Percentiles rank a stretch among this genome's conserved stretches.
These are phyloP conservation scores for Chaenocephalus aceratus DNA, from an alignment of 2,113 vertebrate genomes.

Conservation along the genomic window DNA sequence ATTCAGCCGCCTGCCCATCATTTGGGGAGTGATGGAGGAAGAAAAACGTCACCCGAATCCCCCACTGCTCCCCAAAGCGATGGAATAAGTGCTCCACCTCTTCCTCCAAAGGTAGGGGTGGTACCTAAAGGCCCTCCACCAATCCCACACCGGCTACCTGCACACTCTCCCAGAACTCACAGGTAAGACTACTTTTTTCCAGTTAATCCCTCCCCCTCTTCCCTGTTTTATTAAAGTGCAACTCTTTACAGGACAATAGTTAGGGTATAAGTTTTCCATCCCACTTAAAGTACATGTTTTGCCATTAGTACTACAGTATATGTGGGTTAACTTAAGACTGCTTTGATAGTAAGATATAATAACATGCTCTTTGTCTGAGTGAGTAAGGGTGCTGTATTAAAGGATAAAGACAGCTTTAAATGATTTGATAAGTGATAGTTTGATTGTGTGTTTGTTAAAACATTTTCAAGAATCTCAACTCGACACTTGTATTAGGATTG, in stretches of 20 bases:
- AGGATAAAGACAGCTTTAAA: neutral
- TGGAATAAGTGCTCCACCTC: constrained; percentile 73
- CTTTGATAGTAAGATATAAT: too few relatives aligned
- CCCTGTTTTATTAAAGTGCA: too few relatives aligned
- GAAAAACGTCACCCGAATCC: constrained; percentile 36
- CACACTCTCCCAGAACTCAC: constrained; percentile 51
- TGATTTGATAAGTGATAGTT: neutral
- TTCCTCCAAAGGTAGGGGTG: constrained; percentile 84
- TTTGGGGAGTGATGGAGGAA: constrained; percentile 3
- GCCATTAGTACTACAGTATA: too few relatives aligned
- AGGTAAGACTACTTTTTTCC: constrained; percentile 65
- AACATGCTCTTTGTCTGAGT: too few relatives aligned
- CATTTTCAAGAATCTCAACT: too few relatives aligned
- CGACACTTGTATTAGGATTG: neutral
- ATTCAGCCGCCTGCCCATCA: neutral
- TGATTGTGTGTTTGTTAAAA: too few relatives aligned
- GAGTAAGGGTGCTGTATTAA: neutral
- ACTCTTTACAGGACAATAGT: too few relatives aligned
- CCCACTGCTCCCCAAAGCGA: neutral
- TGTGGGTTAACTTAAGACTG: too few relatives aligned
- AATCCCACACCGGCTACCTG: constrained; percentile 48
- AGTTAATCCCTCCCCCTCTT: too few relatives aligned
- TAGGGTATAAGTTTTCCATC: too few relatives aligned
- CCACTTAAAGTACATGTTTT: too few relatives aligned
- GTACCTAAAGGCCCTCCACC: constrained; percentile 68